A percentile compares a stretch with the other conserved stretches of the same genome.
These are phyloP conservation scores for Benthosema pterotum DNA, from an alignment of 2,797 vertebrate species.

Conservation along the genomic window DNA sequence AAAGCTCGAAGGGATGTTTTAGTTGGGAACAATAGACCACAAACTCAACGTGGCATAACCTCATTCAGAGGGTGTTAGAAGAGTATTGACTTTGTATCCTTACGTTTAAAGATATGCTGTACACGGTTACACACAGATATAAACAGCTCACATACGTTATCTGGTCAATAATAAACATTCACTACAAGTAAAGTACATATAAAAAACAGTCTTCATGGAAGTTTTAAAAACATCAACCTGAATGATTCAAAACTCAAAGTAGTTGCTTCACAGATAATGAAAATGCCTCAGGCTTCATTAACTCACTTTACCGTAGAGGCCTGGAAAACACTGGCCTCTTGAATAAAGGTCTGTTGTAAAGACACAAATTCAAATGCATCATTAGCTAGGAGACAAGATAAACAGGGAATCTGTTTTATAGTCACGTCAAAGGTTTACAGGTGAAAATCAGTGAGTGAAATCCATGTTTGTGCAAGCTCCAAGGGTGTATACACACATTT, in stretches of 20 bases:
- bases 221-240: background rate
- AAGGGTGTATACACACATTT: no score
- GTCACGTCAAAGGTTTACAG: no score
- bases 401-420: no score
- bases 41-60: background rate
- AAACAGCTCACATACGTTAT: background rate
- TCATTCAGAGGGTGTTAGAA: background rate
- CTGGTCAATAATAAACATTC: background rate
- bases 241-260: background rate
- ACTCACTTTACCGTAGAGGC: no score
- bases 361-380: no score
- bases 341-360: no score
- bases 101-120: no score
- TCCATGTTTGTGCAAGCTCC: no score
- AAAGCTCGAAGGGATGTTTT: background rate
- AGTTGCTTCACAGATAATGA: conserved; percentile 25
- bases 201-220: background rate
- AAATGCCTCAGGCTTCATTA: conserved; percentile 14
- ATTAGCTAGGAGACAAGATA: no score
- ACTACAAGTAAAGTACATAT: background rate
- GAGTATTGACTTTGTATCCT: no score
- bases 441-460: no score
- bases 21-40: background rate
- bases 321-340: no score
- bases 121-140: background rate